Base-by-base conservation (phyloP, 2,888 invertebrate genomes). In the Orchesella flavescens region DNA sequence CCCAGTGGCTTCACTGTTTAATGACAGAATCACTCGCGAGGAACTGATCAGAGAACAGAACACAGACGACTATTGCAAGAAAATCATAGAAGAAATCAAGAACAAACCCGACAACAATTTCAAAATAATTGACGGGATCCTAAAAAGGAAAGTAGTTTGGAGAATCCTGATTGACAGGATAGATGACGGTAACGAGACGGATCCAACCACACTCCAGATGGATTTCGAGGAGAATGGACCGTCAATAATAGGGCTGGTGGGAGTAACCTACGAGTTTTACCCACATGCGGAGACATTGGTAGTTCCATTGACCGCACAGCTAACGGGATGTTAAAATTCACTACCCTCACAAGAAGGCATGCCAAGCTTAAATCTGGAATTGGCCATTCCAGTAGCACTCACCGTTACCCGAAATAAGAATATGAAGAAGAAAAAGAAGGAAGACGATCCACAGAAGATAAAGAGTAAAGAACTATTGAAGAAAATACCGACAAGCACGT, bases 41-140 rank as follows among this genome's bases (percentile, higher is more conserved):
- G 53, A 53, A 53, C 9, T 53, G 17, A 53, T n/a, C 15, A 53
- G 53, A 10, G 53, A 53, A 9, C 53, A 53, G 10, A 10, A 53
- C 2, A n/a, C 2, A 3, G 53, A 53, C 17, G 53, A 53, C 9
- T 53, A 53, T 10, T 53, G 53, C 17, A 53, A 53, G 17, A 53
- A 17, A 9, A 53, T 53, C 2, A 15, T 53, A n/a, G 53, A 53
- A 17, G 53, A 17, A 53, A n/a, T 53, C 85, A 86, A 34, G 34
- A 34, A 34, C 7, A 34, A 34, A 2, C 61, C 44, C 82, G 63
- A 81, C 86, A 34, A 65, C 81, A 10, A 75, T 44, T 12, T 73
- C 74, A 53, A 34, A 46, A 15, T 68, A 46, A 46, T 68, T 21
- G 49, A 68, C 2, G 68, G 46, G 7, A 46, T 68, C 68, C 49